Conservation (phyloP, 2,797 vertebrate genomes). For the Macropus fuliginosus region DNA sequence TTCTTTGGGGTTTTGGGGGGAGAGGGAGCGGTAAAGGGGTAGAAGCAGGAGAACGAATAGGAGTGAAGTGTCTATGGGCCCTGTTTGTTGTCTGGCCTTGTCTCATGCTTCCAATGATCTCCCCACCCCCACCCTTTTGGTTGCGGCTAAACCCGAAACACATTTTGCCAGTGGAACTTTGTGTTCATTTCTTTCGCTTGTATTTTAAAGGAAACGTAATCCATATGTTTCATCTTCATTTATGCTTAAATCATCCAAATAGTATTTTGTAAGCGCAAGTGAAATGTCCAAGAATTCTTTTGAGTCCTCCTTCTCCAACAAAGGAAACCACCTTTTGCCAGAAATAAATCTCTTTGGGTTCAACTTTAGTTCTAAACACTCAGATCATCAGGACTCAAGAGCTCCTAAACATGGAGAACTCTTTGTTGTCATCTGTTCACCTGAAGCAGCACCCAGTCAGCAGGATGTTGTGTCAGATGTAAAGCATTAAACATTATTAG, state of each 20-base stretch:
- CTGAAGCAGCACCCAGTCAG: background rate
- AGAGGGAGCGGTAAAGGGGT: conserved; percentile 8
- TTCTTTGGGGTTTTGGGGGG: conserved; percentile 36
- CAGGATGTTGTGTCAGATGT: background rate
- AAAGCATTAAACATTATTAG: conserved; percentile 13
- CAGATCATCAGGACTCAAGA: conserved; percentile 17
- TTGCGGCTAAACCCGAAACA: conserved; percentile 36
- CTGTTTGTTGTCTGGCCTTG: conserved; percentile 32
- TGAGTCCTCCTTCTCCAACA: conserved; percentile 28
- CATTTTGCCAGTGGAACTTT: background rate
- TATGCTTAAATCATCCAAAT: background rate
- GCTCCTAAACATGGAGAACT: conserved; percentile 1
- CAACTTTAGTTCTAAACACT: conserved; percentile 27
- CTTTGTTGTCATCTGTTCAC: conserved; percentile 25
- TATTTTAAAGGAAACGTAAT: conserved; percentile 44
- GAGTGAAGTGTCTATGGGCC: background rate
- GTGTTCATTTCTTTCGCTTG: conserved; percentile 26
- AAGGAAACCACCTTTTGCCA: background rate
- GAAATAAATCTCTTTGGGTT: conserved; percentile 25
- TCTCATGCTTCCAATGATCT: background rate
- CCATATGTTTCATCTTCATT: background rate
- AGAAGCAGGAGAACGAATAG: conserved; percentile 18
- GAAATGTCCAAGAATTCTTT: conserved; percentile 32
- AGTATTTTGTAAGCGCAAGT: conserved; percentile 34
- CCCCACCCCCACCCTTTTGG: background rate